Conservation (phyloP, 2,888 invertebrate species). For the Drymonia ruficornis region DNA sequence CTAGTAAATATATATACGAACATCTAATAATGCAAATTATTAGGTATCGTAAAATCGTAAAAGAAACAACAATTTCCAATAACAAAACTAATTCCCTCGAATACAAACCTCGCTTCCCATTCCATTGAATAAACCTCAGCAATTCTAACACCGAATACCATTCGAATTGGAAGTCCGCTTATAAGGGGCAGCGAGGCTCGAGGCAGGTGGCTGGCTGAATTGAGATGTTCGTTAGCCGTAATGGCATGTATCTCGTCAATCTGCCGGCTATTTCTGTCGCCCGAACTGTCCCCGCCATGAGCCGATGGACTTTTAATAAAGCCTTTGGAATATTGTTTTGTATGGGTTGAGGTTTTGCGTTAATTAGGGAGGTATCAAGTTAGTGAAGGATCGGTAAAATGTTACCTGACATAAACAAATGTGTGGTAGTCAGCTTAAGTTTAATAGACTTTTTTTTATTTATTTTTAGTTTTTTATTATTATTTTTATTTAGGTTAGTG, state of each 20-base stretch:
- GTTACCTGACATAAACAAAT: too few species aligned
- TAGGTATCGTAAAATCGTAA: too few species aligned
- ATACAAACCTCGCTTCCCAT: not conserved
- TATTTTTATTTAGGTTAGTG: too few species aligned
- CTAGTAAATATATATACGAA: too few species aligned
- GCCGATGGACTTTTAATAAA: conserved; percentile 29
- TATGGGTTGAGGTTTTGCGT: not conserved
- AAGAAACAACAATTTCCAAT: too few species aligned
- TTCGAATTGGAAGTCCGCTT: conserved; percentile 35
- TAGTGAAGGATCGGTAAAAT: not conserved
- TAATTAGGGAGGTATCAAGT: not conserved
- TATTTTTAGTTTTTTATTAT: too few species aligned
- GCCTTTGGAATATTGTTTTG: conserved; percentile 6
- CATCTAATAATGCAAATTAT: too few species aligned
- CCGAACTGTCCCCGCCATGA: conserved; percentile 9
- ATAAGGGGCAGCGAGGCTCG: conserved; percentile 31
- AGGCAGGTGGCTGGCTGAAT: conserved; percentile 59
- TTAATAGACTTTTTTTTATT: too few species aligned
- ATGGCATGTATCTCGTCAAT: conserved; percentile 64
- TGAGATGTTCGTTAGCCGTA: conserved; percentile 68
- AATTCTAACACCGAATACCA: conserved; percentile 34
- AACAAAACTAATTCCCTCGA: conserved; percentile 1
- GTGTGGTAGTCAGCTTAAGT: too few species aligned
- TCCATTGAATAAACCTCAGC: conserved; percentile 3
- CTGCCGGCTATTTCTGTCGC: conserved; percentile 52